Evolutionary conservation across 30 jellyfish, hydroid and myxozoan genomes (phyloP).

Genomic region (Catostylus mosaicus): DNA sequence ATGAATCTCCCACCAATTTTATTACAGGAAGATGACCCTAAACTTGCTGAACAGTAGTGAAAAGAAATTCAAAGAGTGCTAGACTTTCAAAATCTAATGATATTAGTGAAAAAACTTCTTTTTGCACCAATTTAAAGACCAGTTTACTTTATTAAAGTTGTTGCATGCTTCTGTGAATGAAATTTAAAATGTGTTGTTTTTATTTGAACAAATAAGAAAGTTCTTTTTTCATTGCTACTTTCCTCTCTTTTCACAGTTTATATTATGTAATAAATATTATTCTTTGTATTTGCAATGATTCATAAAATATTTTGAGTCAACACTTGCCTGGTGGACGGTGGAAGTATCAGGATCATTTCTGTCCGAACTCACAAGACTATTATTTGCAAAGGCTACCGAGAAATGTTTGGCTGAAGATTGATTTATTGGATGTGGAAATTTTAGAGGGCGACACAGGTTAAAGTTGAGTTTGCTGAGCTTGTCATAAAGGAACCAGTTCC

Average conservation of each 20-base stretch:
- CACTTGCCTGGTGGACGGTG: no score
- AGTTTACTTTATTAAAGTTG: neutral
- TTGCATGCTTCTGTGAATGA: neutral
- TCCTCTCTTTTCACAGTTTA: neutral
- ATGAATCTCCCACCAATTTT: neutral
- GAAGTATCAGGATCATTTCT: no score
- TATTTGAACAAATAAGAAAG: neutral
- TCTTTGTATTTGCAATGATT: neutral
- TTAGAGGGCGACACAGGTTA: no score
- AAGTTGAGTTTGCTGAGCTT: no score
- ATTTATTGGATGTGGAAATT: no score
- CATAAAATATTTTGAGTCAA: neutral
- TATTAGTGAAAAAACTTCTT: neutral
- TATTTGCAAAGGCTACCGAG: no score
- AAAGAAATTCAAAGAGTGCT: neutral
- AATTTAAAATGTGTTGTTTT: neutral
- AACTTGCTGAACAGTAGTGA: conserved; percentile 42
- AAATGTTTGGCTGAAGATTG: no score
- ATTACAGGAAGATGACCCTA: conserved; percentile 76
- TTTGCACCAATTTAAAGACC: neutral
- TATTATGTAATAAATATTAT: neutral
- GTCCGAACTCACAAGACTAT: no score
- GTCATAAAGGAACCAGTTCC: no score
- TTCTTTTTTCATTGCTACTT: neutral
- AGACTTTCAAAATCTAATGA: neutral